Evolutionary conservation across 2,888 invertebrate species (phyloP).

Genomic region (Xestia xanthographa): DNA sequence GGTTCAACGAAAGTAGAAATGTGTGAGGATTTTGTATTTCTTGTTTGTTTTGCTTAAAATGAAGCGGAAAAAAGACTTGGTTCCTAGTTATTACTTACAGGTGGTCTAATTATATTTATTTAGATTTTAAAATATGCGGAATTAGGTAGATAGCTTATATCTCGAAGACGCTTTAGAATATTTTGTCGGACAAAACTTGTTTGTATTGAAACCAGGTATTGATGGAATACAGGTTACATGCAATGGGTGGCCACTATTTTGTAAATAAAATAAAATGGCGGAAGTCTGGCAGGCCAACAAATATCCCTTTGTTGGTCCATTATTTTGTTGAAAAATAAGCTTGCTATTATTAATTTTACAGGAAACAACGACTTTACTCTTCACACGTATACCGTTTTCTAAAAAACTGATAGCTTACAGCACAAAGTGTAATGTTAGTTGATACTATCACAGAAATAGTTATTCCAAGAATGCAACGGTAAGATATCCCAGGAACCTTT

Average conservation of each 20-base stretch:
- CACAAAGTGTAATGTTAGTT: background rate
- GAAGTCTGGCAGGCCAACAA: background rate
- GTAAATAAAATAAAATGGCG: background rate
- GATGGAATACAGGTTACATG: background rate
- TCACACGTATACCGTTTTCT: background rate
- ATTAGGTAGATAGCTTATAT: too few species aligned
- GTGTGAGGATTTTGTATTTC: background rate
- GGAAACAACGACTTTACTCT: background rate
- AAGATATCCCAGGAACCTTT: background rate
- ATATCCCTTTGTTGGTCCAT: background rate
- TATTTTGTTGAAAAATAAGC: background rate
- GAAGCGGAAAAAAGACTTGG: background rate
- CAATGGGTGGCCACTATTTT: background rate
- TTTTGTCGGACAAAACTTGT: background rate
- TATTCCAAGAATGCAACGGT: background rate
- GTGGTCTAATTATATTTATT: background rate
- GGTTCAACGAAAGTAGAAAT: slow-evolving; percentile 2
- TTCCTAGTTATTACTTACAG: background rate
- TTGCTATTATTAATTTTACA: background rate
- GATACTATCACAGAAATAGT: background rate
- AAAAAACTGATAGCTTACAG: background rate
- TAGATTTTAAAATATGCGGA: too few species aligned
- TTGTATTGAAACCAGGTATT: background rate
- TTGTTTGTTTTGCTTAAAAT: slow-evolving; percentile 1
- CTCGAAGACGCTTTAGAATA: too few species aligned